Conservation (phyloP, 1,140 invertebrate species). For the Battus philenor region DNA sequence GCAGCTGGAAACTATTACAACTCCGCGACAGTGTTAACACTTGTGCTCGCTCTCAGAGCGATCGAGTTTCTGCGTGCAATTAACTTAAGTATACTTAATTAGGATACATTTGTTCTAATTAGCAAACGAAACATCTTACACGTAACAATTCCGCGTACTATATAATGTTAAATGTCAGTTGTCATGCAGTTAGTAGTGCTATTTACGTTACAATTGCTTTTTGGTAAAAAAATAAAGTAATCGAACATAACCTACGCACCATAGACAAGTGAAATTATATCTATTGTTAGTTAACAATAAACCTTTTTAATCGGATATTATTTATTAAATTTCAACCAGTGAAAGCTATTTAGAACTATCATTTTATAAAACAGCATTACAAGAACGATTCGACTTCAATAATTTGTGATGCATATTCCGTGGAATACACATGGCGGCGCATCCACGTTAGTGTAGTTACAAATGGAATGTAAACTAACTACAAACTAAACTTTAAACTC, state of each 20-base stretch:
- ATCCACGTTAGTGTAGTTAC: constrained; percentile 19
- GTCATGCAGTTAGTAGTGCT: constrained; percentile 61
- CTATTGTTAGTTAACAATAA: too few species aligned
- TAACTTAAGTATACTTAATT: constrained; percentile 15
- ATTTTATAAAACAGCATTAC: too few species aligned
- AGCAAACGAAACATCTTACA: constrained; percentile 8
- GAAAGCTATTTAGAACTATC: too few species aligned
- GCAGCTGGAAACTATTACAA: constrained; percentile 10
- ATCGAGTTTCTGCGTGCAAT: constrained; percentile 17
- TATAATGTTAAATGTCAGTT: constrained; percentile 37
- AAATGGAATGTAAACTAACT: constrained; percentile 64
- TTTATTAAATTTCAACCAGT: too few species aligned
- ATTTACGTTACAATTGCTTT: constrained; percentile 32
- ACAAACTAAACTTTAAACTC: constrained; percentile 55
- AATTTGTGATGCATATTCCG: neutral
- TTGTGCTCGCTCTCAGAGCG: constrained; percentile 17
- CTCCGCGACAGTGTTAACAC: constrained; percentile 27
- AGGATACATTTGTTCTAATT: constrained; percentile 20
- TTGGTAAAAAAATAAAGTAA: constrained; percentile 36
- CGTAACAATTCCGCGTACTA: constrained; percentile 22
- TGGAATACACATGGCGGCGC: neutral
- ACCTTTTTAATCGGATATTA: too few species aligned
- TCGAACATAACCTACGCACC: constrained; percentile 33
- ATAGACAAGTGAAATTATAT: too few species aligned
- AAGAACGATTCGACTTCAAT: constrained; percentile 21